A percentile compares a stretch with the other conserved stretches of the same genome.
Evolutionary conservation across 2,888 invertebrate genomes (phyloP).

Genomic region (Heteromyza rotundicornis): DNA sequence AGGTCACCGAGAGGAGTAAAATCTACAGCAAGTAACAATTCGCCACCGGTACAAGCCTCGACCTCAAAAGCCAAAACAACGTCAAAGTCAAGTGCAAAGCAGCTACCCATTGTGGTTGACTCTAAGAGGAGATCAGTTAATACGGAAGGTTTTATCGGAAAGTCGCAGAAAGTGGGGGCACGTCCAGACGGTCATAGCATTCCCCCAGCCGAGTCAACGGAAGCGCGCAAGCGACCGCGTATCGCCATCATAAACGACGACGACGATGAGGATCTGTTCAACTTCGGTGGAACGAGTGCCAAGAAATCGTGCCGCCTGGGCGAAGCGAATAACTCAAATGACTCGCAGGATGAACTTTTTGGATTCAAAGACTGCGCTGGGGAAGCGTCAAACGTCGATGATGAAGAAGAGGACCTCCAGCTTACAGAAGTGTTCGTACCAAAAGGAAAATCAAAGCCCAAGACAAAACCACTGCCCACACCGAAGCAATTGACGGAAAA

Average conservation of each 20-base stretch:
- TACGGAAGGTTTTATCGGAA: conserved; percentile 43
- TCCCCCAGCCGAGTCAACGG: not conserved
- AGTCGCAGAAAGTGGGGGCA: conserved; percentile 40
- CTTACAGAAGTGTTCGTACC: conserved; percentile 37
- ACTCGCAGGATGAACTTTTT: conserved; percentile 39
- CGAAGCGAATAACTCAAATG: conserved; percentile 16
- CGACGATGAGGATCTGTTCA: conserved; percentile 51
- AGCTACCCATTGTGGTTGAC: conserved; percentile 9
- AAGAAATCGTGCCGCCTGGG: conserved; percentile 5
- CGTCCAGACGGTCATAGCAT: too few species aligned
- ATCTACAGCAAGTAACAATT: not conserved
- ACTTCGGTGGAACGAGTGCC: conserved; percentile 40
- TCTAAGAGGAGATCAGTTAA: conserved; percentile 20
- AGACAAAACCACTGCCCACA: conserved; percentile 26
- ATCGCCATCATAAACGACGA: conserved; percentile 47
- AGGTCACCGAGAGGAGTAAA: too few species aligned
- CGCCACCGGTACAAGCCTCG: not conserved
- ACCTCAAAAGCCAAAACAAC: not conserved
- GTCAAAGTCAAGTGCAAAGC: conserved; percentile 4
- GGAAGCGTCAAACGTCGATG: not conserved
- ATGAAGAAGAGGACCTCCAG: conserved; percentile 31
- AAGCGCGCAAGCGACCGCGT: conserved; percentile 42
- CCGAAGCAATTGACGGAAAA: conserved; percentile 40
- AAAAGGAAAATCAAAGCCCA: conserved; percentile 25
- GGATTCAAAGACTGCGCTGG: conserved; percentile 3